Evolutionary conservation across 2,113 vertebrate species (phyloP).

Genomic region (Thamnaconus septentrionalis): DNA sequence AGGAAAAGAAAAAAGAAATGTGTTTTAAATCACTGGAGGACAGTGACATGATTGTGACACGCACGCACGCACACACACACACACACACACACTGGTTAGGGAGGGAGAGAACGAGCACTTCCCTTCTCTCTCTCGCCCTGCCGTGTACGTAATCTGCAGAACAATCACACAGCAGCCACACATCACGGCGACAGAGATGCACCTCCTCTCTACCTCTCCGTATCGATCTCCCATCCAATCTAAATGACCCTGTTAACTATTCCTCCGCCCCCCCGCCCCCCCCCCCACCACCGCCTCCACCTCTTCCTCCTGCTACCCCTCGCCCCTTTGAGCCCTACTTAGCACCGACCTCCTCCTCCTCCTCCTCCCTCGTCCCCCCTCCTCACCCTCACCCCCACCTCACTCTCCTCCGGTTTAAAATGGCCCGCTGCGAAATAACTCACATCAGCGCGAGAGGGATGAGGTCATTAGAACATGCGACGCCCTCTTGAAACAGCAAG

Average conservation of each 20-base stretch:
- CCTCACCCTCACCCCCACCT: constrained; percentile 28
- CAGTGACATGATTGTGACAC: constrained; percentile 40
- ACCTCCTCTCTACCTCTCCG: constrained; percentile 78
- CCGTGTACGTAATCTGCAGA: constrained; percentile 71
- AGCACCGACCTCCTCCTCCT: constrained; percentile 65
- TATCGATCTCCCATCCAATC: constrained; percentile 86
- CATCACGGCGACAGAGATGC: constrained; percentile 80
- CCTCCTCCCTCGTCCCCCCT: constrained; percentile 2
- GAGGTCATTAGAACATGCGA: constrained; percentile 80
- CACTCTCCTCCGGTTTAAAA: constrained; percentile 65
- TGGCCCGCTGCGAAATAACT: constrained; percentile 74
- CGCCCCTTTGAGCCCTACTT: constrained; percentile 82
- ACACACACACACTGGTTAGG: constrained; percentile 15
- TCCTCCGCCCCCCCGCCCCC: constrained; percentile 64
- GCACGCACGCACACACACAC: constrained; percentile 28
- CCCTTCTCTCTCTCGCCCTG: constrained; percentile 51
- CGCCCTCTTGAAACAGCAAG: constrained; percentile 76
- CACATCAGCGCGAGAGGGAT: constrained; percentile 73
- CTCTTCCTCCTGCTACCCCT: constrained; percentile 68
- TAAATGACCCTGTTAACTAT: constrained; percentile 83
- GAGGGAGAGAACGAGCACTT: too few relatives aligned
- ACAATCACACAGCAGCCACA: constrained; percentile 80
- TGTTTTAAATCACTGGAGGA: constrained; percentile 64
- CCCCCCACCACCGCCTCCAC: constrained; percentile 29
- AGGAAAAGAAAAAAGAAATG: constrained; percentile 47